phyloP scores from a whole-genome alignment of 2,888 invertebrate genomes.

The Ormyrus labotus region DNA sequence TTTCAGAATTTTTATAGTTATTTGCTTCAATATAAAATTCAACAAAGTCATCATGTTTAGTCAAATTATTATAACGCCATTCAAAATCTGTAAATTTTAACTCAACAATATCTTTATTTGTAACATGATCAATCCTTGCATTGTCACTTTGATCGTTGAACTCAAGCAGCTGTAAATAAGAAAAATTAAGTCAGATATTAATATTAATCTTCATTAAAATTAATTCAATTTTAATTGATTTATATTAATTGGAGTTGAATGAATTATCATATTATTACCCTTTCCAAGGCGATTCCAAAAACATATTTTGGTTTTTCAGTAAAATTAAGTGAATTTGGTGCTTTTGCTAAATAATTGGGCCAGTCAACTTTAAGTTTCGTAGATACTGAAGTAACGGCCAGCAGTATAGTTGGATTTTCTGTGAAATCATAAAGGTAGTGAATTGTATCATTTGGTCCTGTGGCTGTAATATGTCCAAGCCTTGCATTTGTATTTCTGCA shows the following conservation, averaged over 20 bases:
- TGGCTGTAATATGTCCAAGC: slow-evolving; percentile 71
- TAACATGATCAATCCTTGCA: slow-evolving; percentile 71
- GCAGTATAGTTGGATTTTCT: slow-evolving; percentile 79
- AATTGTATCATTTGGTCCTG: slow-evolving; percentile 79
- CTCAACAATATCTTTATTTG: slow-evolving; percentile 69
- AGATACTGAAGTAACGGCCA: slow-evolving; percentile 77
- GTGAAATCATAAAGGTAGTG: slow-evolving; percentile 84
- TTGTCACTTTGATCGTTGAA: slow-evolving; percentile 79
- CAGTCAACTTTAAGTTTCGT: slow-evolving; percentile 78
- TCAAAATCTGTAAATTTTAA: slow-evolving; percentile 71
- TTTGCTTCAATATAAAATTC: slow-evolving; percentile 67
- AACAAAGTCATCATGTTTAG: slow-evolving; percentile 73
- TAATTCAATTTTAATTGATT: slow-evolving; percentile 3
- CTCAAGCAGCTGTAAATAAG: slow-evolving; percentile 77
- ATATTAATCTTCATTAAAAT: neutral
- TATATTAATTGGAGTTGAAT: neutral
- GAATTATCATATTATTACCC: slow-evolving; percentile 74
- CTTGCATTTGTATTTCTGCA: slow-evolving; percentile 45
- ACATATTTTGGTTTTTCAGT: slow-evolving; percentile 77
- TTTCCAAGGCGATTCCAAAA: slow-evolving; percentile 80
- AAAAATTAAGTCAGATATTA: slow-evolving; percentile 36
- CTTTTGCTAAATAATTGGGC: slow-evolving; percentile 69
- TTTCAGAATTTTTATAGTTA: slow-evolving; percentile 65
- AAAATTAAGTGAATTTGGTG: slow-evolving; percentile 74
- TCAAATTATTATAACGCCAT: slow-evolving; percentile 73